A percentile compares a stretch with the other conserved stretches of the same genome.
Conservation (phyloP, 1,140 invertebrate species). For the Eufriesea mexicana region DNA sequence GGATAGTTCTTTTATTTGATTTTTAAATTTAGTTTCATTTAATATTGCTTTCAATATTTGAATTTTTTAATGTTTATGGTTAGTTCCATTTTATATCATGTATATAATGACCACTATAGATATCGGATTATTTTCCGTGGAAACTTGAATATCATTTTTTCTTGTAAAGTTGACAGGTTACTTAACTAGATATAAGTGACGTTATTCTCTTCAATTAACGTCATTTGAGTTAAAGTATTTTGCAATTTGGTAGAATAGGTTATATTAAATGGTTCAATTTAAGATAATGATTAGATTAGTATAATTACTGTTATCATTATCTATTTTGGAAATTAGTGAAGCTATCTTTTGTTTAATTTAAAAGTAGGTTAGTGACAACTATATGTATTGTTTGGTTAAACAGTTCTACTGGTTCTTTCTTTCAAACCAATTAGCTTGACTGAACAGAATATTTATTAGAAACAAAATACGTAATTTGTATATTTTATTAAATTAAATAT, state of each 20-base stretch:
- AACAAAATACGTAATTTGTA: background rate
- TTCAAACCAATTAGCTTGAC: background rate
- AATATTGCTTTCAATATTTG: background rate
- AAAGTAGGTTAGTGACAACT: slow-evolving; percentile 2
- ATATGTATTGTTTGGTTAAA: background rate
- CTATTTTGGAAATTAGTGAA: slow-evolving; percentile 5
- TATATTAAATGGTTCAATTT: background rate
- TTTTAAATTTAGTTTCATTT: background rate
- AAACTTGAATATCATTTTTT: background rate
- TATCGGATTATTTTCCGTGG: background rate
- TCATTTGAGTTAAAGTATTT: background rate
- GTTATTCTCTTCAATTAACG: background rate
- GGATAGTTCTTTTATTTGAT: background rate
- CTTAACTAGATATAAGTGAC: background rate
- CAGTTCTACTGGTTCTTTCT: background rate
- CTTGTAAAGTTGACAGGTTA: background rate
- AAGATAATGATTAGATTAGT: background rate
- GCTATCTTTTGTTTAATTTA: slow-evolving; percentile 8
- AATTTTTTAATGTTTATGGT: background rate
- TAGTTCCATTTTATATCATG: background rate
- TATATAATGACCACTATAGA: background rate
- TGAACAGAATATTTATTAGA: background rate
- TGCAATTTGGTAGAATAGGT: background rate
- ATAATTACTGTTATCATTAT: background rate
- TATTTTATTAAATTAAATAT: background rate